A percentile compares a stretch with the other conserved stretches of the same genome.
Conservation (phyloP, 2,888 invertebrate species). For the Sarcophaga rosellei region DNA sequence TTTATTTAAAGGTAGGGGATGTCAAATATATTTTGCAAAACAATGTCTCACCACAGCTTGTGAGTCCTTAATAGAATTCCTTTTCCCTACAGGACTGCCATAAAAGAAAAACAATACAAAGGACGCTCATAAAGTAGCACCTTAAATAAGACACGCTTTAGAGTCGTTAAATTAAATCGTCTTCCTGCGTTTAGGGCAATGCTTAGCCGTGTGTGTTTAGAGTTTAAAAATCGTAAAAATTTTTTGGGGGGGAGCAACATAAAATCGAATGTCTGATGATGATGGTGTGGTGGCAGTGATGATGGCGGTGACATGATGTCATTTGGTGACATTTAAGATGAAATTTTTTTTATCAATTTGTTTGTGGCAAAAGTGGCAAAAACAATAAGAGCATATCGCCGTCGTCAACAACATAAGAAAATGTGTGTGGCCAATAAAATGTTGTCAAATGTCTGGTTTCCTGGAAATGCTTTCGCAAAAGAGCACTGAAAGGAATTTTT, state of each 20-base stretch:
- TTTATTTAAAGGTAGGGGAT: no score
- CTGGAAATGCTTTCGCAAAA: not conserved
- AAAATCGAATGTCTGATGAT: not conserved
- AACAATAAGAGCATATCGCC: not conserved
- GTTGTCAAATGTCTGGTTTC: conserved; percentile 47
- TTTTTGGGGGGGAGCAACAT: conserved; percentile 1
- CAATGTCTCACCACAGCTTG: conserved; percentile 51
- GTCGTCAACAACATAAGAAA: conserved; percentile 45
- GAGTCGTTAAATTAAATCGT: conserved; percentile 59
- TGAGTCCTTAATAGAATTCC: conserved; percentile 52
- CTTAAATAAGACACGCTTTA: conserved; percentile 59
- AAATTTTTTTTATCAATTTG: conserved; percentile 42
- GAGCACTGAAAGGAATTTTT: not conserved
- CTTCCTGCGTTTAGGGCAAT: not conserved
- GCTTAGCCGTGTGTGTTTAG: not conserved
- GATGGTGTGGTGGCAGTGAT: no score
- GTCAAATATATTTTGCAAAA: conserved; percentile 52
- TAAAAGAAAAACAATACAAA: not conserved
- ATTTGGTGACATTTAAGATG: conserved; percentile 17
- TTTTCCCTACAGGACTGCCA: not conserved
- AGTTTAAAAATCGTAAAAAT: conserved; percentile 34
- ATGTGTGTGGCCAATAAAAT: conserved; percentile 57
- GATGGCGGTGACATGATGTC: not conserved
- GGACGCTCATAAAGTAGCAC: conserved; percentile 17
- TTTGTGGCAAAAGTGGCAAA: not conserved